These are phyloP conservation scores for Oenanthe oenanthe DNA, from an alignment of 2,113 vertebrate species.

Conservation along the genomic window DNA sequence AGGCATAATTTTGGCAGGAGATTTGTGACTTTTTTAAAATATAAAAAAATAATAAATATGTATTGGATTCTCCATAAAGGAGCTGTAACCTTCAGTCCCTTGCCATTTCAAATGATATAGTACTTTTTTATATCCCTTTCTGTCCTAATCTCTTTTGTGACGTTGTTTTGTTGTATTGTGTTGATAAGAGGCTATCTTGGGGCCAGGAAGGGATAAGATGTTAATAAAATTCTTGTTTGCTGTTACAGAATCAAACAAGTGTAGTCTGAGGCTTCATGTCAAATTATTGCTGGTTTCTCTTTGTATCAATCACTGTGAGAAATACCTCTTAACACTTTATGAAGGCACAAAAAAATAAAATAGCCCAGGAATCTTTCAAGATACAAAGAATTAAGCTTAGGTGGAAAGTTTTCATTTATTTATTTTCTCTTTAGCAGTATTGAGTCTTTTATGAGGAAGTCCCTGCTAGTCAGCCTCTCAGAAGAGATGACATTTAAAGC, in stretches of 20 bases:
- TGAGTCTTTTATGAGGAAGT: background rate
- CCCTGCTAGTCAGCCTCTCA: background rate
- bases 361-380: background rate
- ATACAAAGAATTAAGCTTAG: background rate
- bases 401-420: constrained; percentile 3
- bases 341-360: constrained; percentile 7
- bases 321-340: constrained; percentile 36
- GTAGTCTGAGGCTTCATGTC: constrained; percentile 53
- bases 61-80: constrained; percentile 1
- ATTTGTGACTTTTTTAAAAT: constrained; percentile 24
- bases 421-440: background rate
- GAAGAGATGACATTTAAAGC: background rate
- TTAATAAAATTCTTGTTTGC: constrained; percentile 69
- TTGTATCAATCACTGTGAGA: constrained; percentile 33
- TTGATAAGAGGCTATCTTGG: constrained; percentile 65
- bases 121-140: constrained; percentile 28
- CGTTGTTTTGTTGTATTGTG: constrained; percentile 51
- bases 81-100: background rate
- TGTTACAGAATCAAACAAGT: constrained; percentile 54
- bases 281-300: constrained; percentile 53
- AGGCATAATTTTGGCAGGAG: constrained; percentile 35
- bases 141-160: constrained; percentile 56
- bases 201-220: constrained; percentile 57
- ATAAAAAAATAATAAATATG: background rate
- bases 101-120: constrained; percentile 49